Conservation (phyloP, 2,888 invertebrate genomes). For the Eupelmus urozonus region DNA sequence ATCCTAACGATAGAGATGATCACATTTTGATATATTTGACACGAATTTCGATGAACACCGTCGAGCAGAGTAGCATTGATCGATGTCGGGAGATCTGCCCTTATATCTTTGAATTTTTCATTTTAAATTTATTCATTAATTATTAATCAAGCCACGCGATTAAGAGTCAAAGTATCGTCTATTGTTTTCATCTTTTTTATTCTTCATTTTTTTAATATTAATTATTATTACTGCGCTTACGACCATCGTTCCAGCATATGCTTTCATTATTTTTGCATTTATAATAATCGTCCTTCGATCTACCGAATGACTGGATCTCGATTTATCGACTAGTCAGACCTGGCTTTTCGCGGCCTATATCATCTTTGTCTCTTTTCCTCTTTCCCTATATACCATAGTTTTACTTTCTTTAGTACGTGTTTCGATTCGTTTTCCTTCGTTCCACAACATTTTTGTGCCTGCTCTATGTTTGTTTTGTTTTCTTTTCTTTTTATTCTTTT, state of each 20-base stretch:
- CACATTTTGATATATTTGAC: constrained; percentile 63
- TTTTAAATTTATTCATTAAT: constrained; percentile 26
- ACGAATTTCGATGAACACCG: constrained; percentile 63
- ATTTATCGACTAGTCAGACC: constrained; percentile 59
- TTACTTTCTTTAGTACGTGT: constrained; percentile 12
- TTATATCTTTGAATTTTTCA: constrained; percentile 45
- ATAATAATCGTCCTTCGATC: constrained; percentile 24
- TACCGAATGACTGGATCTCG: constrained; percentile 56
- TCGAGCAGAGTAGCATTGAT: constrained; percentile 59
- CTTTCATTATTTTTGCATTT: constrained; percentile 21
- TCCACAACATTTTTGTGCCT: neutral
- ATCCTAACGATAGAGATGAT: constrained; percentile 61
- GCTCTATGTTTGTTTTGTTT: neutral
- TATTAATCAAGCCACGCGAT: constrained; percentile 52
- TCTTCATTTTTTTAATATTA: constrained; percentile 29
- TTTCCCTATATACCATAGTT: constrained; percentile 16
- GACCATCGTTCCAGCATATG: constrained; percentile 37
- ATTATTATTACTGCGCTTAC: constrained; percentile 55
- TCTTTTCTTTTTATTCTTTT: neutral
- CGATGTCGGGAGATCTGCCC: constrained; percentile 59
- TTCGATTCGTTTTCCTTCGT: neutral
- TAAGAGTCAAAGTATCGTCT: constrained; percentile 49
- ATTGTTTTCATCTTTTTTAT: constrained; percentile 35
- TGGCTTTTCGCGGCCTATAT: constrained; percentile 27
- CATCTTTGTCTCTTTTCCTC: constrained; percentile 9